Conservation (phyloP, 2,113 vertebrate species). For the Lampris incognitus region DNA sequence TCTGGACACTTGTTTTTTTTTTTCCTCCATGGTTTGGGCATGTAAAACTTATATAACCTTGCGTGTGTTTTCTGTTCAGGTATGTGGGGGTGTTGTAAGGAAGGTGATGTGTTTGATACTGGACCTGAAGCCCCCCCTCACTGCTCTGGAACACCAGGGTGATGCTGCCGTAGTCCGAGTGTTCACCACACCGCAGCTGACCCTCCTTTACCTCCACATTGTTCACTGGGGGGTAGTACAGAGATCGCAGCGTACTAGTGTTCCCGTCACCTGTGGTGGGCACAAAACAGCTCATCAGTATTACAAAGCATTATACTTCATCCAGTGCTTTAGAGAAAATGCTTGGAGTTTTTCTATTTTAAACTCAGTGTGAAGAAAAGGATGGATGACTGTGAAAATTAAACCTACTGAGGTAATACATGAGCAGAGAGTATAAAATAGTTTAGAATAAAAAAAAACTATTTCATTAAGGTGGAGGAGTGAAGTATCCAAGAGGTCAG, state of each 20-base stretch:
- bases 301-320: too few species aligned
- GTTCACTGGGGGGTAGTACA: slow-evolving; percentile 77
- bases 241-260: slow-evolving; percentile 66
- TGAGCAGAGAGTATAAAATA: too few species aligned
- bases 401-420: too few species aligned
- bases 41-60: too few species aligned
- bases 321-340: too few species aligned
- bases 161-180: slow-evolving; percentile 83
- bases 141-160: slow-evolving; percentile 79
- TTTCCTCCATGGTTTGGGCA: too few species aligned
- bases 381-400: too few species aligned
- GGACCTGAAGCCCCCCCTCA: slow-evolving; percentile 77
- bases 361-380: too few species aligned
- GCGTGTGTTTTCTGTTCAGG: neutral
- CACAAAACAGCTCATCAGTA: neutral
- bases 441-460: too few species aligned
- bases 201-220: slow-evolving; percentile 55
- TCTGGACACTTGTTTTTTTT: too few species aligned
- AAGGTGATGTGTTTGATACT: neutral
- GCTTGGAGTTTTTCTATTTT: too few species aligned
- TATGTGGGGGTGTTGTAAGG: neutral
- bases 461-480: too few species aligned
- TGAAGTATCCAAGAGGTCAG: neutral
- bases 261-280: slow-evolving; percentile 63
- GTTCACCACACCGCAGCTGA: slow-evolving; percentile 82